phyloP scores from a whole-genome alignment of 2,113 vertebrate species.

The Mormoops blainvillei region DNA sequence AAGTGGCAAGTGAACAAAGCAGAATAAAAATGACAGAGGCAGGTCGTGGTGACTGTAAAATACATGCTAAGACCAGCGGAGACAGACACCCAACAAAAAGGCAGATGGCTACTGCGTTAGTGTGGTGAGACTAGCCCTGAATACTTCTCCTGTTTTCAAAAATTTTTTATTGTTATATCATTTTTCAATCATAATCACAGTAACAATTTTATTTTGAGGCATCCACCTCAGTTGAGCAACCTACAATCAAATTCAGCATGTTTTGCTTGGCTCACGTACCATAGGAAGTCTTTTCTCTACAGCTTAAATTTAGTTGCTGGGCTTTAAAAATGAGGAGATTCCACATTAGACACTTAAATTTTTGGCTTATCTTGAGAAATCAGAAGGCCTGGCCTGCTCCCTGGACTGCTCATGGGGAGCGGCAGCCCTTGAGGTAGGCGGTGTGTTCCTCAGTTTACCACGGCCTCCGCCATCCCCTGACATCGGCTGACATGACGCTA shows the following conservation, averaged over 20 bases:
- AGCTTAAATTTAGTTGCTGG: neutral
- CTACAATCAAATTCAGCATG: neutral
- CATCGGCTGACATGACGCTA: neutral
- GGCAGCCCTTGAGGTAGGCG: neutral
- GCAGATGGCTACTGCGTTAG: accelerated
- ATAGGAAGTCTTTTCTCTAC: neutral
- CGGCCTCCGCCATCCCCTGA: neutral
- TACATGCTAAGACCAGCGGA: accelerated
- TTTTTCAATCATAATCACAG: neutral
- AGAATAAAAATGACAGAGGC: neutral
- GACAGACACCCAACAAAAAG: accelerated
- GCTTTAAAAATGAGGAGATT: neutral
- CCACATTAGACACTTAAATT: neutral
- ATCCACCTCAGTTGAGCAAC: neutral
- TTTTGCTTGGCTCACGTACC: neutral
- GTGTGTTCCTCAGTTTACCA: neutral
- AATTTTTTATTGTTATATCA: neutral
- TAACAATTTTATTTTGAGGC: neutral
- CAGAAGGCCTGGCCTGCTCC: neutral
- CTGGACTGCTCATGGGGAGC: accelerated
- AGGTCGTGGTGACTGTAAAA: accelerated
- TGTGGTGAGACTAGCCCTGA: accelerated
- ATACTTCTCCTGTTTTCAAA: too few relatives aligned
- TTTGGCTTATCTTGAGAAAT: neutral
- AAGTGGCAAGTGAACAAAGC: neutral